Conservation (phyloP, 1,140 invertebrate species). For the Cotesia chilonis region DNA sequence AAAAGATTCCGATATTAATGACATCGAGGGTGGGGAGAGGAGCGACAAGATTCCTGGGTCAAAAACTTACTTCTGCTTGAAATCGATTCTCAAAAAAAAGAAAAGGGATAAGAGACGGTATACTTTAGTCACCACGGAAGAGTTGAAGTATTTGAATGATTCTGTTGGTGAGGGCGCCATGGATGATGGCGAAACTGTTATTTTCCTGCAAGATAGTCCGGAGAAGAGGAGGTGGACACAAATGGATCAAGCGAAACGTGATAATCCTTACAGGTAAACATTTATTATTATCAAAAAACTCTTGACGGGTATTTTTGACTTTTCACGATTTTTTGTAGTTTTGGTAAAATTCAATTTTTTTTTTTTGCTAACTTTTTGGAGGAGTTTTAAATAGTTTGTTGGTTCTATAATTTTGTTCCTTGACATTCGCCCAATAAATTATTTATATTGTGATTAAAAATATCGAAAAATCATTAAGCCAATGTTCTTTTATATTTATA, state of each 20-base stretch:
- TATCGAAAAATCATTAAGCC: no score
- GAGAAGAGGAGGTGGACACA: not conserved
- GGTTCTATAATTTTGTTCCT: no score
- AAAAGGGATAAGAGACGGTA: slow-evolving; percentile 58
- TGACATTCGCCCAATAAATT: no score
- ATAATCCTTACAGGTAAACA: slow-evolving; percentile 14
- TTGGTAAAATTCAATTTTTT: no score
- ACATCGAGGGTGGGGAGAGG: slow-evolving; percentile 28
- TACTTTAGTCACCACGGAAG: slow-evolving; percentile 57
- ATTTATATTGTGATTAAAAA: no score
- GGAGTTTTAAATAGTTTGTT: no score
- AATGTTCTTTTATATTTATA: no score
- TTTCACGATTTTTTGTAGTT: no score
- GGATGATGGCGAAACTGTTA: not conserved
- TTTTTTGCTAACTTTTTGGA: no score
- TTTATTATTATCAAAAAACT: not conserved
- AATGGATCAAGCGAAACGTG: not conserved
- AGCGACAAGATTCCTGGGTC: slow-evolving; percentile 43
- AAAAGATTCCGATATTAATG: not conserved
- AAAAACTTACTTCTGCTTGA: slow-evolving; percentile 59
- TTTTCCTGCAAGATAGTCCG: not conserved
- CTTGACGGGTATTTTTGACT: no score
- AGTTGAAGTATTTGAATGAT: slow-evolving; percentile 51
- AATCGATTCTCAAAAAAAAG: slow-evolving; percentile 61
- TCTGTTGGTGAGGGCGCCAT: slow-evolving; percentile 21